Evolutionary conservation across 2,888 invertebrate genomes (phyloP), one percentile per base, ranked within the genome.

Genomic region (Protophormia terraenovae): DNA sequence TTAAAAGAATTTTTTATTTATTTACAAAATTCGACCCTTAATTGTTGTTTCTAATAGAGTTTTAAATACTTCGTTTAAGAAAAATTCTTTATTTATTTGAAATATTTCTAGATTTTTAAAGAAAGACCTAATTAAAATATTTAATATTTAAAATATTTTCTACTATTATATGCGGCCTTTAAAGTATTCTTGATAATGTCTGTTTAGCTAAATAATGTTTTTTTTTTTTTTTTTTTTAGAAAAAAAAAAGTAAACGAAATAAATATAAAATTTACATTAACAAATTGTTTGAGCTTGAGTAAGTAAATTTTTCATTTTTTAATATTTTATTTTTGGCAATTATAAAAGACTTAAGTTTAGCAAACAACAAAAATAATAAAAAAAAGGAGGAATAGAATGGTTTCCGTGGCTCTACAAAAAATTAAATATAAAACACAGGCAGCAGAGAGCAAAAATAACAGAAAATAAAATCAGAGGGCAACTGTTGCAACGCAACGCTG

Each of bases 401-500:
- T 75, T 78, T 78, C 50, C 73, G 45, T 62, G 81, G 84, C 66
- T 53, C 35, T 60, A 67, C n/a, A 45, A 62, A 81, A 62, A 69
- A 69, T 41, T 53, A 22, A 45, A 35, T 24, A 66, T 64, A 53
- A n/a, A 35, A 22, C 47, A 10, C 55, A 38, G 14, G 22, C 53
- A 76, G 32, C 50, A 35, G 79, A 10, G 69, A 79, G 60, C 7
- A 22, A 14, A 6, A 24, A 67, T n/a, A n/a, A n/a, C n/a, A n/a
- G n/a, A 73, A 62, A 78, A 77, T 62, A 62, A 78, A 71, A 73
- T 53, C 24, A 62, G 69, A 77, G 29, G 82, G 78, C 86, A 87
- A 87, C 87, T 88, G 88, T 88, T 89, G 90, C 89, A 89, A 90
- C 90, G 90, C 89, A 89, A 91, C 91, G 90, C 89, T 91, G 91